Percentiles rank a stretch among this genome's conserved stretches.
Conservation (phyloP, 2,888 invertebrate genomes). For the Epistrophella euchroma region DNA sequence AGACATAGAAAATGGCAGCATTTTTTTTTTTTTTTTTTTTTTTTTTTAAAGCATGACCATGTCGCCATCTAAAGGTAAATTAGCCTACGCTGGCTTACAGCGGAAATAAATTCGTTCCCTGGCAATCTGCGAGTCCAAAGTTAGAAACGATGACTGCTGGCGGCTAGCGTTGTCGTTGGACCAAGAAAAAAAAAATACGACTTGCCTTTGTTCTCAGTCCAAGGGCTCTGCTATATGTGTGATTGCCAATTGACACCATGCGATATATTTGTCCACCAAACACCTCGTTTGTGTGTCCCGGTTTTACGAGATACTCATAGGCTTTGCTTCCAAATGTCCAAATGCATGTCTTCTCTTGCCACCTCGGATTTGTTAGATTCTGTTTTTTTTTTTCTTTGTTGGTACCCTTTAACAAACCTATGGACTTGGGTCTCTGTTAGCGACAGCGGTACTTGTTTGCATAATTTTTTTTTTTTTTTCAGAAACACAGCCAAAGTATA, state of each 20-base stretch:
- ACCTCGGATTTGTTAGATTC: slow-evolving; percentile 7
- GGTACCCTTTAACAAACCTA: background rate
- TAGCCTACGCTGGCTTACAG: slow-evolving; percentile 63
- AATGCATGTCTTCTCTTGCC: slow-evolving; percentile 12
- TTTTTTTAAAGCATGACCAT: slow-evolving; percentile 40
- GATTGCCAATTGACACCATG: slow-evolving; percentile 71
- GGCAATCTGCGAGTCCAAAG: slow-evolving; percentile 1
- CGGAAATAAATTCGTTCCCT: slow-evolving; percentile 58
- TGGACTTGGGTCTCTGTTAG: slow-evolving; percentile 21
- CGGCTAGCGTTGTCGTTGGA: background rate
- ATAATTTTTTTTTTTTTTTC: slow-evolving; percentile 51
- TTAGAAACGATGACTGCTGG: slow-evolving; percentile 21
- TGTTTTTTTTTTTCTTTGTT: slow-evolving; percentile 3
- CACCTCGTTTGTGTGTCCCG: slow-evolving; percentile 68
- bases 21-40: slow-evolving; percentile 20
- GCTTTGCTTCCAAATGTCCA: slow-evolving; percentile 53
- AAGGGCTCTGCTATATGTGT: slow-evolving; percentile 42
- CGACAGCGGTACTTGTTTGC: slow-evolving; percentile 53
- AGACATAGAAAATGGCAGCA: slow-evolving; percentile 45
- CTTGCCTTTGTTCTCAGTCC: slow-evolving; percentile 62
- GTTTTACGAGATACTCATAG: slow-evolving; percentile 42
- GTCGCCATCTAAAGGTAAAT: slow-evolving; percentile 65
- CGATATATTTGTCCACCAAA: slow-evolving; percentile 72
- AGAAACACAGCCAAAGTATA: background rate
- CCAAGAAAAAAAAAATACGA: slow-evolving; percentile 1